Percentiles rank a stretch among this genome's conserved stretches.
phyloP scores from a whole-genome alignment of 1,140 invertebrate species.

The Saxidomus purpurata region DNA sequence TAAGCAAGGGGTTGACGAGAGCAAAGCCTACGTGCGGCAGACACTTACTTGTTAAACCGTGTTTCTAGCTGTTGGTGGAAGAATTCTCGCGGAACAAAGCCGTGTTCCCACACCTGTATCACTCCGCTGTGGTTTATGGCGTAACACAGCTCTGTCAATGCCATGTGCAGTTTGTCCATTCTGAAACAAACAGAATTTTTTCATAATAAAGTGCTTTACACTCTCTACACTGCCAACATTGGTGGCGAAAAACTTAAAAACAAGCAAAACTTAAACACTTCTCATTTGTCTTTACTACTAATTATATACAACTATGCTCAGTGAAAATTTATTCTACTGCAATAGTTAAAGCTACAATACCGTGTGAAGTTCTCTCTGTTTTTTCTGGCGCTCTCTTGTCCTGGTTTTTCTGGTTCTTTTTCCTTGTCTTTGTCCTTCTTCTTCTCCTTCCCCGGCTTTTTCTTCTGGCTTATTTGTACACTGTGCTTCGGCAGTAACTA shows the following conservation, averaged over 20 bases:
- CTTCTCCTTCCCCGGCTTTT: slow-evolving; percentile 78
- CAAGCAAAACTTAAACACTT: no score
- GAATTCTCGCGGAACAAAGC: slow-evolving; percentile 99
- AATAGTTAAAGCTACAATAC: no score
- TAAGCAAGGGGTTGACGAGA: not conserved
- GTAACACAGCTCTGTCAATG: slow-evolving; percentile 98
- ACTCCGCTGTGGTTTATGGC: slow-evolving; percentile 99
- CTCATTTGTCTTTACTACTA: no score
- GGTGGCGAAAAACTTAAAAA: no score
- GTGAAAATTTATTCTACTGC: no score
- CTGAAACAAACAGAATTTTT: slow-evolving; percentile 84
- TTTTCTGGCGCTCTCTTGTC: slow-evolving; percentile 97
- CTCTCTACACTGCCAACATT: no score
- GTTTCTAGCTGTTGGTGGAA: slow-evolving; percentile 98
- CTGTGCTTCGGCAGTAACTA: slow-evolving; percentile 97
- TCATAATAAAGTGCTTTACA: no score
- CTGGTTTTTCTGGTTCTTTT: slow-evolving; percentile 89
- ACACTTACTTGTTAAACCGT: slow-evolving; percentile 88
- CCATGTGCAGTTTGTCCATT: slow-evolving; percentile 99
- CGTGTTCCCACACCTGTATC: slow-evolving; percentile 99
- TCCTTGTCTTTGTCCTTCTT: slow-evolving; percentile 78
- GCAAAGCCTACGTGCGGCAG: not conserved
- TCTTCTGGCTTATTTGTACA: slow-evolving; percentile 88
- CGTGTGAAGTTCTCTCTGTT: slow-evolving; percentile 98
- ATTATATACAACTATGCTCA: no score